Conservation (phyloP, 2,113 vertebrate species). For the Ceyx margarethae region DNA sequence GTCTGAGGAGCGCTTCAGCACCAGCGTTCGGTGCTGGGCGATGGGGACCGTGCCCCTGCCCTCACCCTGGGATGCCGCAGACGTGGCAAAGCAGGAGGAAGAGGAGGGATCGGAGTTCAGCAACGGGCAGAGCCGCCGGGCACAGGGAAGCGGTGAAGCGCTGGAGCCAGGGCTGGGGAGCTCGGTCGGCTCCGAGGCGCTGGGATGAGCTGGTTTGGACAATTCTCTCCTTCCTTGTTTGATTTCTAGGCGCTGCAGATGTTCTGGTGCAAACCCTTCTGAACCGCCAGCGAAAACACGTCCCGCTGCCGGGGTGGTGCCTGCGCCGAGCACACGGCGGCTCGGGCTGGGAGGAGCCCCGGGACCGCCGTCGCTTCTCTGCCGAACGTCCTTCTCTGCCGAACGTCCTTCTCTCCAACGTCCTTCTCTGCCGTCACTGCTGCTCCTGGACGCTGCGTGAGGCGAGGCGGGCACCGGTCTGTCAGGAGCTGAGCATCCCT, state of each 20-base stretch:
- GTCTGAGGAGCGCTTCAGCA: no score
- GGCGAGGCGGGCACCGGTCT: neutral
- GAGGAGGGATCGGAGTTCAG: fast-evolving
- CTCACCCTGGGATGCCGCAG: neutral
- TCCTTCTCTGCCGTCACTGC: neutral
- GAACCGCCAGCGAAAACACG: fast-evolving
- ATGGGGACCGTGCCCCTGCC: neutral
- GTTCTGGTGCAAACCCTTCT: neutral
- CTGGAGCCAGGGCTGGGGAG: neutral
- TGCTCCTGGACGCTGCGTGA: neutral
- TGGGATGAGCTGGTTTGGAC: fast-evolving
- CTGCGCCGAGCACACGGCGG: neutral
- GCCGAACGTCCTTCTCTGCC: neutral
- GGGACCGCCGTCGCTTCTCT: fast-evolving
- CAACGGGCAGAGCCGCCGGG: neutral
- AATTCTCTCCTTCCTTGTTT: neutral
- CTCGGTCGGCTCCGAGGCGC: neutral
- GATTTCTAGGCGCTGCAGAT: fast-evolving
- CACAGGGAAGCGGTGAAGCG: neutral
- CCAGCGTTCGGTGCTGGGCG: no score
- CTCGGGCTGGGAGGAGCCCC: neutral
- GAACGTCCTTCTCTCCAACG: neutral
- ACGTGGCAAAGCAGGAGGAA: neutral
- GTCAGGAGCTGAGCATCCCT: neutral
- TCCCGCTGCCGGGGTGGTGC: neutral